Base-by-base conservation (phyloP, 2,888 invertebrate genomes). In the Cryptophagus acutangulus region DNA sequence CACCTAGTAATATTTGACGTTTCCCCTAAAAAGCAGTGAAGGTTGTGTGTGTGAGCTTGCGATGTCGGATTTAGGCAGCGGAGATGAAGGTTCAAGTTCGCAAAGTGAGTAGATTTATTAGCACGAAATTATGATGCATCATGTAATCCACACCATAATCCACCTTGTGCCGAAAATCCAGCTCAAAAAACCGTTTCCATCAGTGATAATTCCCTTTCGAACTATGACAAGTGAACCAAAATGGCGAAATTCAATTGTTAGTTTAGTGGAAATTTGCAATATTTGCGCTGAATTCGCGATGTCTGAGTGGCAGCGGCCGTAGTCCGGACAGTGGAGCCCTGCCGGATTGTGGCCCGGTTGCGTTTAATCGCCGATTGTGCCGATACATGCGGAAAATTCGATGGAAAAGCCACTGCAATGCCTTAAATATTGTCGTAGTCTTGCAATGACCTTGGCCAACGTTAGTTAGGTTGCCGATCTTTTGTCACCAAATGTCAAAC, bases 1-100 rank as follows among this genome's bases (percentile, higher is more conserved):
- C 5, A 26, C 45, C 46, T 58, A 55, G 62, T 62, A 51, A 59
- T 54, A 56, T 60, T 61, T 62, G 47, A 49, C 41, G 50, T 61
- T 61, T 55, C 58, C 60, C 65, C 62, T 58, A 58, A 38, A 17
- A 50, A 51, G 49, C 58, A 61, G 64, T 63, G 65, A 62, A 65
- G 67, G 66, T 62, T 31, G 13, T 65, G 64, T 59, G 40, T 39
- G 31, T 15, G 58, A 61, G 60, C 47, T 58, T 77, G 71, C 68
- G 68, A 83, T 83, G 83, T 83, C 83, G 76, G 83, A 83, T 78
- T 78, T 81, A 76, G 83, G 82, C 74, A 83, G 82, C 74, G 82
- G 81, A 71, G 82, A 83, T 79, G 83, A 83, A 73, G 82, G 81
- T 71, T 78, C 80, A 74, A 79, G 81, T 76, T 81, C 81, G 76